Evolutionary conservation across 2,888 invertebrate genomes (phyloP), one percentile per base, ranked within the genome.

Genomic region (Drosophila macrospina): DNA sequence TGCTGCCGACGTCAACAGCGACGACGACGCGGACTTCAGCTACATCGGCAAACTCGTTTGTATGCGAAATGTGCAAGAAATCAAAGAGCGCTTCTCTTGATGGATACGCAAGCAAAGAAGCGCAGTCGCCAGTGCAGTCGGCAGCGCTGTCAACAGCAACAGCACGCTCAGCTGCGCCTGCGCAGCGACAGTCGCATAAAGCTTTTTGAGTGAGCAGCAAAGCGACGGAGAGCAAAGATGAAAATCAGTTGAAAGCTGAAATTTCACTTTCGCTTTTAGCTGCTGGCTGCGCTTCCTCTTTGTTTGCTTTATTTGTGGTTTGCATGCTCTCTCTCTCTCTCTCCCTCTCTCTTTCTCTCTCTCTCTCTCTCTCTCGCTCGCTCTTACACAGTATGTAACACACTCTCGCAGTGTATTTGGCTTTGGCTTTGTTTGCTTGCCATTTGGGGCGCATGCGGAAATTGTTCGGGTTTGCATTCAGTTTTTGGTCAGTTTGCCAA

Each of bases 231-330:
- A 37, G 51, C 28, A 54, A 62, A 57, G 85, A 88, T 88, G 79
- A 81, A 88, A 86, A 86, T 88, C 88, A 70, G 89, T 86, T 78
- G 82, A 88, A 90, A 88, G 89, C 89, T 81, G 89, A 91, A 91
- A 90, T 91, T 92, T 91, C 91, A 92, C 92, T 92, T 92, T 92
- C 92, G 91, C 88, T 92, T 92, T 91, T 87, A 80, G 77, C 66
- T 74, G 47, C 62, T 60, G 61, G 32, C 67, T 52, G 34, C 57
- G 72, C 66, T 74, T 77, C 77, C 78, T 66, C 74, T 74, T 74
- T 79, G 59, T 69, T 71, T 51, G 81, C 63, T 60, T 37, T 78
- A 54, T 66, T 32, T 65, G 67, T 76, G 60, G 55, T 55, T 20
- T 20, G 20, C 20, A 20, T 20, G 20, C 20, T 20, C 44, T 5